Percentiles rank a stretch among this genome's conserved stretches.
These are phyloP conservation scores for Lophius piscatorius DNA, from an alignment of 2,113 vertebrate genomes.

Conservation along the genomic window DNA sequence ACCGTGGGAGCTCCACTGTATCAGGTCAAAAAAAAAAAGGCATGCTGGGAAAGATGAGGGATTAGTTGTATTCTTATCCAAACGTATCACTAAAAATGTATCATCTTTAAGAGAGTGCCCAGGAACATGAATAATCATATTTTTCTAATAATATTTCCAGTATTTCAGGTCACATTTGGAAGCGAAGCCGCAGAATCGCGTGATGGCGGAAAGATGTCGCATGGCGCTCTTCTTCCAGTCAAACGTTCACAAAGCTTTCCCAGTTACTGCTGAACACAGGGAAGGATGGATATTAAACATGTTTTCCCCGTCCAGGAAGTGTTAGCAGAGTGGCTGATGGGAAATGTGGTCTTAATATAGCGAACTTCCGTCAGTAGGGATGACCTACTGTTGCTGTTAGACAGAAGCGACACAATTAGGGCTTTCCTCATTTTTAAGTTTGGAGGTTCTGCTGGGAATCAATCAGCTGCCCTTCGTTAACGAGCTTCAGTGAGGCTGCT, in stretches of 20 bases:
- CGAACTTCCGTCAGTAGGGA: constrained; percentile 9
- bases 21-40: constrained; percentile 1
- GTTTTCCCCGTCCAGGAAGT: constrained; percentile 7
- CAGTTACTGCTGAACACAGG: neutral
- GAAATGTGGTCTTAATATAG: constrained; percentile 21
- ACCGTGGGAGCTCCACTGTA: constrained; percentile 31
- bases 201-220: neutral
- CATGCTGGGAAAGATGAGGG: constrained; percentile 48
- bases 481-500: constrained; percentile 44
- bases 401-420: neutral
- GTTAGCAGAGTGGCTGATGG: constrained; percentile 39
- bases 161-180: constrained; percentile 44
- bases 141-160: constrained; percentile 36
- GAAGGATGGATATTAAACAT: neutral
- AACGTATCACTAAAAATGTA: constrained; percentile 31
- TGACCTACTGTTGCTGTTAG: constrained; percentile 1
- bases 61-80: constrained; percentile 25
- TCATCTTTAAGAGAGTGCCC: constrained; percentile 8
- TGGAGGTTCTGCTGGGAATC: neutral
- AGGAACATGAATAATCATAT: constrained; percentile 15
- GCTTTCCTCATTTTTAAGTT: neutral
- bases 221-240: neutral
- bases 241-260: neutral
- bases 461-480: constrained; percentile 36
- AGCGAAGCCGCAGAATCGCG: neutral